phyloP scores from a whole-genome alignment of 2,797 vertebrate species.

The Holocentrus rufus region DNA sequence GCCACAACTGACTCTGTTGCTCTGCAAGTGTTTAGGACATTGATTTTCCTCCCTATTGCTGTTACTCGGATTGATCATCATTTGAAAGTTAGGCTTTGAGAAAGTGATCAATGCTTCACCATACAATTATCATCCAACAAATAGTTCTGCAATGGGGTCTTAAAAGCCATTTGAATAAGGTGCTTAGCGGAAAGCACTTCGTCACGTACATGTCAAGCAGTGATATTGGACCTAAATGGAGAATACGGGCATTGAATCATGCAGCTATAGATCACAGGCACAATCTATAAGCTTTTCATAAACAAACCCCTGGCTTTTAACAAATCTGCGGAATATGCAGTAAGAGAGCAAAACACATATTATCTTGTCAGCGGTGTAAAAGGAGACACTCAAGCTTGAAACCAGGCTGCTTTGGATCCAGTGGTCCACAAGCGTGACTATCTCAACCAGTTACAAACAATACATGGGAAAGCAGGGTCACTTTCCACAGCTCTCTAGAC shows the following conservation, averaged over 20 bases:
- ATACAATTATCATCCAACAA: constrained; percentile 57
- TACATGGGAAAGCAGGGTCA: constrained; percentile 31
- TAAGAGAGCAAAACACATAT: background rate
- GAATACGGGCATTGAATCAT: constrained; percentile 2
- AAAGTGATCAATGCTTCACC: constrained; percentile 62
- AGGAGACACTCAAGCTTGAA: constrained; percentile 23
- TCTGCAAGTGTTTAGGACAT: constrained; percentile 64
- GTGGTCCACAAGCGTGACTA: constrained; percentile 34
- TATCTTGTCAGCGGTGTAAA: constrained; percentile 5
- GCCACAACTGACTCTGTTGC: constrained; percentile 61
- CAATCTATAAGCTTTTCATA: background rate
- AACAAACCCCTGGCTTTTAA: background rate
- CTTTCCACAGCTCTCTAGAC: constrained; percentile 27
- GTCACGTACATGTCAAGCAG: constrained; percentile 29
- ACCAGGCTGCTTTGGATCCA: constrained; percentile 18
- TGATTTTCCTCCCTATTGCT: constrained; percentile 58
- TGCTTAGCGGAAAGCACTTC: constrained; percentile 33
- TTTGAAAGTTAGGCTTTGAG: constrained; percentile 50
- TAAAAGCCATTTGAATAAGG: constrained; percentile 52
- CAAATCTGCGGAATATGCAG: background rate
- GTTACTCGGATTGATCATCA: constrained; percentile 60
- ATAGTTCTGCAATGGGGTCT: constrained; percentile 46
- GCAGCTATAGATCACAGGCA: background rate
- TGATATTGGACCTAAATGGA: constrained; percentile 2
- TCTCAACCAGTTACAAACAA: constrained; percentile 39